Evolutionary conservation across 2,797 vertebrate genomes (phyloP).

Genomic region (Rhadinocentrus ornatus): DNA sequence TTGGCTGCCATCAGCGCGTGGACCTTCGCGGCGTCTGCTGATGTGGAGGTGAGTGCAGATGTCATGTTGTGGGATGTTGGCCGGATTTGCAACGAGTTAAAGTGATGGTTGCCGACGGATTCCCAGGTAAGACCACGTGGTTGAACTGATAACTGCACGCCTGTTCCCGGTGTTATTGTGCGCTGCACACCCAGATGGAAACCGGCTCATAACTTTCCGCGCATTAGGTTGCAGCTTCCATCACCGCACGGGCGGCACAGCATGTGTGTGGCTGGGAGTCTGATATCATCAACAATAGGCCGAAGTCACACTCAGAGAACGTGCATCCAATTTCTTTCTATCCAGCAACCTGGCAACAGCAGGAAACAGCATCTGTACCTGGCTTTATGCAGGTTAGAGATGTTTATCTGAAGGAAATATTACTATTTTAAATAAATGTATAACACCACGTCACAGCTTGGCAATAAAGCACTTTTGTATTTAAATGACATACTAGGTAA

Average conservation of each 20-base stretch:
- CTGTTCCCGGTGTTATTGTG: neutral
- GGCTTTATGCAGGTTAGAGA: neutral
- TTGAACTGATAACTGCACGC: conserved; percentile 5
- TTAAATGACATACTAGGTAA: neutral
- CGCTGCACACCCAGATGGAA: conserved; percentile 12
- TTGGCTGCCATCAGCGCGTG: neutral
- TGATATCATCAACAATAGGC: conserved; percentile 30
- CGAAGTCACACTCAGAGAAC: conserved; percentile 22
- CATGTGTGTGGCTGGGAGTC: conserved; percentile 20
- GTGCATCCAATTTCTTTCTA: conserved; percentile 1
- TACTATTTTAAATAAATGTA: neutral
- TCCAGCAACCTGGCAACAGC: neutral
- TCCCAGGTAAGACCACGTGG: conserved; percentile 62
- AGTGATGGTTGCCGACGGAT: conserved; percentile 23
- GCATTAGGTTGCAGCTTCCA: conserved; percentile 4
- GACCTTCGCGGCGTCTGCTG: conserved; percentile 20
- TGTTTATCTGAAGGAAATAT: neutral
- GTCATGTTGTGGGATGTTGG: conserved; percentile 13
- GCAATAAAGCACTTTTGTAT: too few species aligned
- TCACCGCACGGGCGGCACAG: neutral
- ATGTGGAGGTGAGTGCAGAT: conserved; percentile 62
- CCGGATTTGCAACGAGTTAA: conserved; percentile 12
- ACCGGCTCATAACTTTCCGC: conserved; percentile 43
- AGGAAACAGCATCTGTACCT: neutral
- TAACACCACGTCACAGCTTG: neutral